phyloP scores from a whole-genome alignment of 2,888 invertebrate species.

The Odontocerum albicorne region DNA sequence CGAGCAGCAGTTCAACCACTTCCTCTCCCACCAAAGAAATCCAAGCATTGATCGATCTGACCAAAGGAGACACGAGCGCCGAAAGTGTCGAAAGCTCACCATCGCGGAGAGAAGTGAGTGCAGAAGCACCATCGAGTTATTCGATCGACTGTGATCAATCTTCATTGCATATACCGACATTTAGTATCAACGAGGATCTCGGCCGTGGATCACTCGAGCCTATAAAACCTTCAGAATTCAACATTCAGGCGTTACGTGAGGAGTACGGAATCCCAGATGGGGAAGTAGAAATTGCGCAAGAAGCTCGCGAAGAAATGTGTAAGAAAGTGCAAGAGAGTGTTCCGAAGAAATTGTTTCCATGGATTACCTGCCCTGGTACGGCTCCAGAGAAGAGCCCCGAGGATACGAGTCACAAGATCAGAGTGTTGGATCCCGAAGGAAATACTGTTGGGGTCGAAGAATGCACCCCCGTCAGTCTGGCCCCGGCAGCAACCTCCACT shows the following conservation, averaged over 20 bases:
- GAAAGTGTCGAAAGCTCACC: conserved; percentile 23
- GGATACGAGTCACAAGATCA: conserved; percentile 20
- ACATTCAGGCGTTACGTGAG: conserved; percentile 10
- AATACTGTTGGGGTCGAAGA: conserved; percentile 29
- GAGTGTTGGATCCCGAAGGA: conserved; percentile 32
- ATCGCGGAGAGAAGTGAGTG: conserved; percentile 24
- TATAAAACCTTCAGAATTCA: conserved; percentile 21
- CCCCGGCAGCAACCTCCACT: neutral
- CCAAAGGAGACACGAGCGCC: conserved; percentile 18
- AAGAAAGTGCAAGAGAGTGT: conserved; percentile 2
- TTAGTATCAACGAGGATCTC: conserved; percentile 28
- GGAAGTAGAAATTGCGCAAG: conserved; percentile 20
- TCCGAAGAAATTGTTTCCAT: conserved; percentile 17
- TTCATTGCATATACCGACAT: conserved; percentile 27
- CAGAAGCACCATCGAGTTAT: conserved; percentile 31
- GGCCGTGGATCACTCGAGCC: conserved; percentile 28
- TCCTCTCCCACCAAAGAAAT: conserved; percentile 29
- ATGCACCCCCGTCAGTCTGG: conserved; percentile 17
- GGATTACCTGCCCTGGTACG: conserved; percentile 26
- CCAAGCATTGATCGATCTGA: conserved; percentile 30
- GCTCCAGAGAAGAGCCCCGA: conserved; percentile 2
- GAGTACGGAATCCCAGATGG: conserved; percentile 16
- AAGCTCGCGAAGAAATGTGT: conserved; percentile 12
- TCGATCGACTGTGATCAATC: conserved; percentile 32
- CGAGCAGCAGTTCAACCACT: conserved; percentile 19